These are phyloP conservation scores for Drosophila sulfurigaster DNA, from an alignment of 1,140 invertebrate genomes.

Conservation along the genomic window DNA sequence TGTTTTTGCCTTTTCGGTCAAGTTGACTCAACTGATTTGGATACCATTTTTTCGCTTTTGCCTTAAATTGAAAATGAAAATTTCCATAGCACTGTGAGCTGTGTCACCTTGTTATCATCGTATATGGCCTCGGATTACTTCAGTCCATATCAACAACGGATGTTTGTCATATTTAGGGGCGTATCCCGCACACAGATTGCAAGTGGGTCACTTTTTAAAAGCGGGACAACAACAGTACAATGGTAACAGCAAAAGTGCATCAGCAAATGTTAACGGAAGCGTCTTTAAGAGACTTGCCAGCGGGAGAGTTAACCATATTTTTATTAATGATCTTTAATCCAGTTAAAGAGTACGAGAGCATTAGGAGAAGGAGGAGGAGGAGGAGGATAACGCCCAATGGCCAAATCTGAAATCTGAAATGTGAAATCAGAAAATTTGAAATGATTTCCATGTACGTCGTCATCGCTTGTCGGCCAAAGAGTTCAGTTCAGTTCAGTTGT, in stretches of 20 bases:
- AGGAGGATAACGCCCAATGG: slow-evolving; percentile 46
- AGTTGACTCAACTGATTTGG: slow-evolving; percentile 42
- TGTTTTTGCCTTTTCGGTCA: slow-evolving; percentile 60
- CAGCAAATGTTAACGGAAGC: slow-evolving; percentile 43
- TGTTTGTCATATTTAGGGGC: slow-evolving; percentile 72
- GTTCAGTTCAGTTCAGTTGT: slow-evolving; percentile 4
- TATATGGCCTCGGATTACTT: slow-evolving; percentile 57
- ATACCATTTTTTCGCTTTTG: slow-evolving; percentile 34
- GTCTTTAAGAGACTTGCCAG: not conserved
- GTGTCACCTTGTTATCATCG: slow-evolving; percentile 37
- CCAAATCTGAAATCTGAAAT: slow-evolving; percentile 63
- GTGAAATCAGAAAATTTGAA: slow-evolving; percentile 31
- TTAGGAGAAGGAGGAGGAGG: not conserved
- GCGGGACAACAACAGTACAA: not conserved
- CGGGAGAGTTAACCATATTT: slow-evolving; percentile 31
- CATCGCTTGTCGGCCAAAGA: slow-evolving; percentile 8
- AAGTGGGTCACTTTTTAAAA: slow-evolving; percentile 40
- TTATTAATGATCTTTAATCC: slow-evolving; percentile 66
- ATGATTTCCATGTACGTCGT: slow-evolving; percentile 65
- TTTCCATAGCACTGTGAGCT: slow-evolving; percentile 61
- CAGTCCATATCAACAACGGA: slow-evolving; percentile 59
- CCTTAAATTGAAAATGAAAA: slow-evolving; percentile 52
- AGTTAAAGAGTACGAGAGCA: slow-evolving; percentile 39
- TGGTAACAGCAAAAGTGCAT: slow-evolving; percentile 44
- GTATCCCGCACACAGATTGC: slow-evolving; percentile 60